Evolutionary conservation across 2,113 vertebrate species (phyloP), one percentile per base, ranked within the genome.

Genomic region (Acanthochromis polyacanthus): DNA sequence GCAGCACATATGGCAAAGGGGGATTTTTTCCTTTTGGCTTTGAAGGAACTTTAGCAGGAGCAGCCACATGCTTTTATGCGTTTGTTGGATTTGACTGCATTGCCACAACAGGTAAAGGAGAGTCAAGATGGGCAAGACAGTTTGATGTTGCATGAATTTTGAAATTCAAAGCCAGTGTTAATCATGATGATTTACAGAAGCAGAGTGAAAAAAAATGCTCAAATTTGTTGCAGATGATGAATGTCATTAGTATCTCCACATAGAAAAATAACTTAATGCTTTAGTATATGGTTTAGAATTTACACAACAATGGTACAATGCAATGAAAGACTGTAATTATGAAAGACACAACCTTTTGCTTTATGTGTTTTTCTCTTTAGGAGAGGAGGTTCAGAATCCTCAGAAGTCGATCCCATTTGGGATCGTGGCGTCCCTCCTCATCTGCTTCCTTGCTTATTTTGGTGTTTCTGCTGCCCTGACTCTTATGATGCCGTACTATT

Each of bases 401-500:
- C 94, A 95, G 85, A 95, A 92, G 88, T 95, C 96, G 3, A 95
- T 97, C 70, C 95, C 95, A 1, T 3, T 92, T 0, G 94, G 92
- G 32, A 96, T 96, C 3, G 66, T 96, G 38, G n/a, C 88, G 0
- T 96, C 95, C 7, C 93, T 96, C 43, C 84, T 96, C 55, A 92
- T 96, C 92, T 97, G 95, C 87, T 97, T 96, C 89, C 74, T 96
- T 63, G 91, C 84, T 0, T 97, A 96, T 80, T 95, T 94, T 0
- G 95, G 95, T 0, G 95, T 96, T 36, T 96, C 95, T 50, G 93
- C 95, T 0, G 89, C 95, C 14, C 93, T 97, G 52, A 96, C 95
- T 15, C 87, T 96, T 28, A 95, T 96, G 95, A 95, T 96, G 94
- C 96, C 95, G 0, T 97, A 95, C 82, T 94, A 95, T 85, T 84